Percentiles rank a stretch among this genome's conserved stretches.
These are phyloP conservation scores for Caenorhabditis sp. DNA, from an alignment of 2,888 invertebrate genomes.

Conservation along the genomic window DNA sequence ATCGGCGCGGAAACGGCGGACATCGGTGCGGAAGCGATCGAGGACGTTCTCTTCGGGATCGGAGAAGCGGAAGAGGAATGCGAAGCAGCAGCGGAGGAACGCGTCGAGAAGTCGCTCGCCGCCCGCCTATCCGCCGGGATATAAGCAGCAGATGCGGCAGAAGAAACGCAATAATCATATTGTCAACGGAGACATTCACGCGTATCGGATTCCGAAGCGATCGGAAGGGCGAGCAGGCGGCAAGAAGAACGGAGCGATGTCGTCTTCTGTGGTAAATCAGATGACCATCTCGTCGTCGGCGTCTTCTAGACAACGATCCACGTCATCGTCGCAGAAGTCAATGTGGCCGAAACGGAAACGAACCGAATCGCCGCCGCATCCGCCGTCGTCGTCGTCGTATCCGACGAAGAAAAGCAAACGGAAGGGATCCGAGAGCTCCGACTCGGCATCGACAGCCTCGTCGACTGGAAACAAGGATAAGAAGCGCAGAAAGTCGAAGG, in stretches of 20 bases:
- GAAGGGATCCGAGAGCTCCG: conserved; percentile 9
- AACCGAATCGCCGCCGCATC: neutral
- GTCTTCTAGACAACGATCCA: too few species aligned
- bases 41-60: conserved; percentile 26
- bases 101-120: conserved; percentile 52
- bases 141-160: conserved; percentile 14
- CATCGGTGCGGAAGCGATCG: neutral
- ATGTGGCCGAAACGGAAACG: conserved; percentile 6
- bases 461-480: neutral
- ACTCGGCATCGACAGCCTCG: conserved; percentile 11
- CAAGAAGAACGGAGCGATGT: conserved; percentile 14
- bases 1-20: conserved; percentile 3
- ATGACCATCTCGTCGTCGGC: too few species aligned
- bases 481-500: neutral
- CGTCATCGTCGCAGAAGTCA: conserved; percentile 19
- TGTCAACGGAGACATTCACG: conserved; percentile 40
- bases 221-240: neutral
- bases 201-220: conserved; percentile 43
- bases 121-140: conserved; percentile 57
- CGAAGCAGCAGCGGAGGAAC: too few species aligned
- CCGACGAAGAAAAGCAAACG: neutral
- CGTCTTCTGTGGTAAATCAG: too few species aligned
- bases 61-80: neutral
- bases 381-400: neutral
- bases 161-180: conserved; percentile 12